Percentiles rank a stretch among this genome's conserved stretches.
Conservation (phyloP, 2,888 invertebrate genomes). For the Synanthedon andrenaeformis region DNA sequence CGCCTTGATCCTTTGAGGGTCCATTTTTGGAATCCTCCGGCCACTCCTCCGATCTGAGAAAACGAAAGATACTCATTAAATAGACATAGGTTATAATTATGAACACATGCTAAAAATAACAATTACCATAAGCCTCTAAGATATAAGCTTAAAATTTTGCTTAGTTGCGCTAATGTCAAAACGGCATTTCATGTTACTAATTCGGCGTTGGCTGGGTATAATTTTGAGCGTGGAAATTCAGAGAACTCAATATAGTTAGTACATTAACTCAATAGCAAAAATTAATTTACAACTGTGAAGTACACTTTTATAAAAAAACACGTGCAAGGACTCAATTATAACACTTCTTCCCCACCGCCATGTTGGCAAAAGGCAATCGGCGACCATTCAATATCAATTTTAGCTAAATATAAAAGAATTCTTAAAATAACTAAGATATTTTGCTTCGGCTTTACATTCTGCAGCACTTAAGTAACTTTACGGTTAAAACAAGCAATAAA, state of each 20-base stretch:
- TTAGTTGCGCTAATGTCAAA: slow-evolving; percentile 35
- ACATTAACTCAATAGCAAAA: no score
- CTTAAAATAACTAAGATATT: slow-evolving; percentile 1
- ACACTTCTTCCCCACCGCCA: slow-evolving; percentile 62
- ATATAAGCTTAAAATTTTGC: slow-evolving; percentile 14
- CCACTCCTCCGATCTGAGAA: slow-evolving; percentile 78
- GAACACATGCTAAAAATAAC: no score
- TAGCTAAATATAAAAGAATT: slow-evolving; percentile 11
- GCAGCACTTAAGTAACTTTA: slow-evolving; percentile 8
- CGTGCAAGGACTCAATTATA: slow-evolving; percentile 52
- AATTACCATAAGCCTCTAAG: no score
- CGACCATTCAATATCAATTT: slow-evolving; percentile 34
- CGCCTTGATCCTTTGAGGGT: slow-evolving; percentile 73
- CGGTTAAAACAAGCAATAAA: slow-evolving; percentile 25
- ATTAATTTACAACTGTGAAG: slow-evolving; percentile 1
- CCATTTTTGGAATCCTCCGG: slow-evolving; percentile 79
- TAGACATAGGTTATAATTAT: neutral
- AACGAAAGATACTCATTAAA: no score
- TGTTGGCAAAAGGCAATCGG: slow-evolving; percentile 69
- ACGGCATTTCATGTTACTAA: slow-evolving; percentile 17
- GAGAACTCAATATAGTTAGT: no score
- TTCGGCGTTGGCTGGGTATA: slow-evolving; percentile 2
- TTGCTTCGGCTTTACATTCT: neutral
- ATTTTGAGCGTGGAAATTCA: no score
- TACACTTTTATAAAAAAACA: slow-evolving; percentile 28